Percentiles rank a stretch among this genome's conserved stretches.
phyloP scores from a whole-genome alignment of 2,797 vertebrate species.

The Borostomias antarcticus region DNA sequence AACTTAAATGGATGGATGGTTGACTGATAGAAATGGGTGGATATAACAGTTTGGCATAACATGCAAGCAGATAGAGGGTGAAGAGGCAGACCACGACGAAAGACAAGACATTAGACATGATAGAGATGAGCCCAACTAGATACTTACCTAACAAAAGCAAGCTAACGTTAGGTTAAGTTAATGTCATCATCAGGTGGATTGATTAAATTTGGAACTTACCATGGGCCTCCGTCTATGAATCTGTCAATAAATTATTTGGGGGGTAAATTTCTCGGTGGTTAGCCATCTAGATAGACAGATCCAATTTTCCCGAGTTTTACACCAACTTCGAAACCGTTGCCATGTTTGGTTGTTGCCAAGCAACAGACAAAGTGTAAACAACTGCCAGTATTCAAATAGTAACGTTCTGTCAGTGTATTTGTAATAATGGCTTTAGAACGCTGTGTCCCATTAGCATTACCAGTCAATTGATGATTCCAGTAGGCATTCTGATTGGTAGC shows the following conservation, averaged over 20 bases:
- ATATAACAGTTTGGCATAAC: not conserved
- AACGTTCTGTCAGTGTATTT: too few relatives aligned
- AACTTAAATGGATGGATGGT: not conserved
- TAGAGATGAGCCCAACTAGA: not conserved
- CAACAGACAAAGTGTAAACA: conserved; percentile 67
- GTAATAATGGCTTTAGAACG: not conserved
- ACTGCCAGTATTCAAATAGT: too few relatives aligned
- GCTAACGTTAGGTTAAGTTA: too few relatives aligned
- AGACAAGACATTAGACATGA: not conserved
- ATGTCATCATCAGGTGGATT: too few relatives aligned
- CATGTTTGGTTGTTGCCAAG: conserved; percentile 66
- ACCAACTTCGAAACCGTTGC: conserved; percentile 15
- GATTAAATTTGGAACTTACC: not conserved
- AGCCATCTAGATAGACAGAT: too few relatives aligned
- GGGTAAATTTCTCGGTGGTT: too few relatives aligned
- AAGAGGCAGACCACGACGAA: conserved; percentile 13
- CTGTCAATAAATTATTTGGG: too few relatives aligned
- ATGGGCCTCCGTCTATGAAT: not conserved
- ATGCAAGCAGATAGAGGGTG: conserved; percentile 1
- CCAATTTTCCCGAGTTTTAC: not conserved
- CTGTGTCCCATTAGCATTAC: not conserved
- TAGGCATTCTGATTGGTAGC: too few relatives aligned
- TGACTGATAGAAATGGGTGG: not conserved
- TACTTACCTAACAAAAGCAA: too few relatives aligned
- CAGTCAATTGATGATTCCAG: too few relatives aligned